A percentile compares a stretch with the other conserved stretches of the same genome.
Conservation (phyloP, 2,113 vertebrate genomes). For the Petromus typicus region DNA sequence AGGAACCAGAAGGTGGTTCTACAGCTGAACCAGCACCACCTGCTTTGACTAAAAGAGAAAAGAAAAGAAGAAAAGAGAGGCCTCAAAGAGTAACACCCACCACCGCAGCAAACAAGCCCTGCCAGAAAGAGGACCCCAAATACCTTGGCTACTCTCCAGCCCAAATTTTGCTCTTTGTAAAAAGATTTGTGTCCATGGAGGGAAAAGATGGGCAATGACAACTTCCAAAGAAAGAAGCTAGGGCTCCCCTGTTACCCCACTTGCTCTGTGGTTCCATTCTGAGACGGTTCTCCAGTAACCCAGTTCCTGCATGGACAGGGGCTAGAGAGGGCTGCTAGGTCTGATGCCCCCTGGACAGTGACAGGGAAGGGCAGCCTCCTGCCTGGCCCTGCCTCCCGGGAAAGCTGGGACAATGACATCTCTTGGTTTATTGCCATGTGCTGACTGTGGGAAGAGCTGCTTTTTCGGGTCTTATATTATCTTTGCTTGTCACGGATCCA, state of each 20-base stretch:
- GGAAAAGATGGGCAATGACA: not conserved
- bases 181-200: not conserved
- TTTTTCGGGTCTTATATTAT: not conserved
- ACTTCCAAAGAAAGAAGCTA: not conserved
- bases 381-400: not conserved
- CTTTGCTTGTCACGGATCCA: constrained; percentile 39
- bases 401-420: not conserved
- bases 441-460: not conserved
- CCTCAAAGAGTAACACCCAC: not conserved
- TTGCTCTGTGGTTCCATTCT: not conserved
- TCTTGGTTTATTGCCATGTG: not conserved
- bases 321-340: not conserved
- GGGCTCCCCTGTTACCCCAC: not conserved
- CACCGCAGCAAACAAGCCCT: not conserved
- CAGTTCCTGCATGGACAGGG: not conserved
- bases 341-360: not conserved
- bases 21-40: fast-evolving
- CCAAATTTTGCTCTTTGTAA: too few relatives aligned
- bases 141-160: not conserved
- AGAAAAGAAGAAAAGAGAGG: not conserved
- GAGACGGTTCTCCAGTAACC: not conserved
- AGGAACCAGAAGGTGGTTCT: not conserved
- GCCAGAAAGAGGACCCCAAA: not conserved
- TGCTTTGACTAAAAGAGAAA: not conserved
- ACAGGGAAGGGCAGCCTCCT: fast-evolving